These are phyloP conservation scores for Hyppa rectilinea DNA, from an alignment of 2,888 invertebrate genomes.

Conservation along the genomic window DNA sequence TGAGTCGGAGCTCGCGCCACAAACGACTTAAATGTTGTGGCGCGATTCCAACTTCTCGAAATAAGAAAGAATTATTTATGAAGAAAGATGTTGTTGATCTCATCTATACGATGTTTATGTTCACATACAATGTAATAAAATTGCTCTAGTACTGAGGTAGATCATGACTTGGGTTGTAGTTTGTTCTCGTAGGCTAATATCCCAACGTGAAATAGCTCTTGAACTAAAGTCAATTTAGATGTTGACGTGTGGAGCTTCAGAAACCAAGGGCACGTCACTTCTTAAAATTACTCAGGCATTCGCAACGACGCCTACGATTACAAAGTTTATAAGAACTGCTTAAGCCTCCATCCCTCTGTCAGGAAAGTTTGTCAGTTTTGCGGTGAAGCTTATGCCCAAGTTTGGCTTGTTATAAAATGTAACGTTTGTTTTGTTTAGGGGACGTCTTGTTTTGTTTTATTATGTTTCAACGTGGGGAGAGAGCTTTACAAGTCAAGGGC, in stretches of 20 bases:
- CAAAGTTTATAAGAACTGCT: slow-evolving; percentile 31
- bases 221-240: not conserved
- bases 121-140: too few relatives aligned
- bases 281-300: not conserved
- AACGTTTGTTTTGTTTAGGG: not conserved
- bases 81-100: too few relatives aligned
- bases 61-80: too few relatives aligned
- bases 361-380: slow-evolving; percentile 52
- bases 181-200: too few relatives aligned
- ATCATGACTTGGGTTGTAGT: too few relatives aligned
- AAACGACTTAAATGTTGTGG: too few relatives aligned
- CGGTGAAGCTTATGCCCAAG: slow-evolving; percentile 17
- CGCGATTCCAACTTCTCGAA: too few relatives aligned
- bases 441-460: slow-evolving; percentile 4
- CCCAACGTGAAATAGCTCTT: too few relatives aligned
- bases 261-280: slow-evolving; percentile 1
- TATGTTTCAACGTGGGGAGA: not conserved
- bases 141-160: too few relatives aligned
- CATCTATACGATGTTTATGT: too few relatives aligned
- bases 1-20: too few relatives aligned
- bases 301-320: slow-evolving; percentile 1
- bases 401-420: slow-evolving; percentile 19
- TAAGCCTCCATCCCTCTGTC: slow-evolving; percentile 21
- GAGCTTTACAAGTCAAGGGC: not conserved
- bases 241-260: not conserved